Conservation (phyloP, 1,140 invertebrate species). For the Goniozus legneri region DNA sequence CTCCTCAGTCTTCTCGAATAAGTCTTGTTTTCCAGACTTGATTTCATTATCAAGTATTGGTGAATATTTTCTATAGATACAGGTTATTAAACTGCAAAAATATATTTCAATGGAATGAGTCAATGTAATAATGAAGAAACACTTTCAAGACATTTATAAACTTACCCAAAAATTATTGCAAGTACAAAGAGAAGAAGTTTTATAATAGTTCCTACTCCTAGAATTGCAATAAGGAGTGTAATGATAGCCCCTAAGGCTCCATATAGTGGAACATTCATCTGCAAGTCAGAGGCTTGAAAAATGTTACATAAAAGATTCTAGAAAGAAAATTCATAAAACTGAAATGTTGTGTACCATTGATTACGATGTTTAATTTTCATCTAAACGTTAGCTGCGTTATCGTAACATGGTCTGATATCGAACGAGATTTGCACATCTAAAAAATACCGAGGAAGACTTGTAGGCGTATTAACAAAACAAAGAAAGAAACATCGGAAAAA, state of each 20-base stretch:
- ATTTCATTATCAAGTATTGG: constrained; percentile 42
- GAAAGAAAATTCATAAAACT: too few relatives aligned
- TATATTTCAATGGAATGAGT: background rate
- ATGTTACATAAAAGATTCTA: constrained; percentile 8
- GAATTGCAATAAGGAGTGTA: constrained; percentile 39
- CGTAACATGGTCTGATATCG: too few relatives aligned
- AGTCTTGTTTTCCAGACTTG: constrained; percentile 44
- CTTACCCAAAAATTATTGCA: constrained; percentile 46
- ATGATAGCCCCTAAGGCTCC: constrained; percentile 43
- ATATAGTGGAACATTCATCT: constrained; percentile 50
- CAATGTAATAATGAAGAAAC: constrained; percentile 4
- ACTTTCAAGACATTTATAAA: background rate
- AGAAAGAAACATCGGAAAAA: too few relatives aligned
- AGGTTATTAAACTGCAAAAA: constrained; percentile 41
- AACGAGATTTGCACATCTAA: too few relatives aligned
- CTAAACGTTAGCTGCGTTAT: too few relatives aligned
- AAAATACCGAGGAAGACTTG: too few relatives aligned
- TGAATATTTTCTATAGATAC: constrained; percentile 46
- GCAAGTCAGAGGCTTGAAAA: constrained; percentile 27
- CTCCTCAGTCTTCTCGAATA: constrained; percentile 50
- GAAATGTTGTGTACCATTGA: too few relatives aligned
- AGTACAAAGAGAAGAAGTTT: constrained; percentile 38
- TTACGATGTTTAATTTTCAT: too few relatives aligned
- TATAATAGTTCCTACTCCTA: constrained; percentile 43
- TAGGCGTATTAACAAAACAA: too few relatives aligned